Conservation (phyloP, 2,888 invertebrate species). For the Thymelicus lineola region DNA sequence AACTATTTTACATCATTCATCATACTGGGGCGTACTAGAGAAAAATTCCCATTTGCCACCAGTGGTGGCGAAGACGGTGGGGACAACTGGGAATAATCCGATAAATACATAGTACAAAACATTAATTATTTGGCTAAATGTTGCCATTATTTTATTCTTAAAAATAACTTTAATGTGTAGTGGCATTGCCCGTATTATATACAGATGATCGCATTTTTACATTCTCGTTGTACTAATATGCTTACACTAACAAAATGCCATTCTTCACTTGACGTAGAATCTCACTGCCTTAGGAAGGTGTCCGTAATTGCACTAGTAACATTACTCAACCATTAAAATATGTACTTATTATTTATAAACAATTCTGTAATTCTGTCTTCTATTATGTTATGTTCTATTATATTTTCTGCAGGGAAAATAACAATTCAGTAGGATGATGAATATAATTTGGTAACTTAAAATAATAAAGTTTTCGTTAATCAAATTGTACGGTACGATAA, state of each 20-base stretch:
- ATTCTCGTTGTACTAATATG: constrained; percentile 38
- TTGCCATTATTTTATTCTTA: background rate
- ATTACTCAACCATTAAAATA: constrained; percentile 18
- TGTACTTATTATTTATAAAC: background rate
- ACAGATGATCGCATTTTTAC: constrained; percentile 11
- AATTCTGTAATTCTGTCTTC: background rate
- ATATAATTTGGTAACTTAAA: constrained; percentile 15
- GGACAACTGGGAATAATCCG: too few species aligned
- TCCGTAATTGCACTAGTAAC: constrained; percentile 36
- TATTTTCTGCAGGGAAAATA: too few species aligned
- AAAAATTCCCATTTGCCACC: too few species aligned
- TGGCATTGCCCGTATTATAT: too few species aligned
- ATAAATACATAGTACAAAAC: too few species aligned
- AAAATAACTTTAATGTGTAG: background rate
- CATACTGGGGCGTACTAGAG: too few species aligned
- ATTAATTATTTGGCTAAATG: background rate
- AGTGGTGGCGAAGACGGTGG: too few species aligned
- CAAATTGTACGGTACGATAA: background rate
- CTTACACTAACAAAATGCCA: constrained; percentile 67
- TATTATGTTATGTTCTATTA: too few species aligned
- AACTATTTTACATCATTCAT: too few species aligned
- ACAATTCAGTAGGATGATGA: background rate
- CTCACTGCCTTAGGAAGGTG: constrained; percentile 58
- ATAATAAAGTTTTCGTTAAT: background rate
- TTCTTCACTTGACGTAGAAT: constrained; percentile 58